A percentile compares a stretch with the other conserved stretches of the same genome.
Evolutionary conservation across 2,888 invertebrate genomes (phyloP).

Genomic region (Zootermopsis nevadensis): DNA sequence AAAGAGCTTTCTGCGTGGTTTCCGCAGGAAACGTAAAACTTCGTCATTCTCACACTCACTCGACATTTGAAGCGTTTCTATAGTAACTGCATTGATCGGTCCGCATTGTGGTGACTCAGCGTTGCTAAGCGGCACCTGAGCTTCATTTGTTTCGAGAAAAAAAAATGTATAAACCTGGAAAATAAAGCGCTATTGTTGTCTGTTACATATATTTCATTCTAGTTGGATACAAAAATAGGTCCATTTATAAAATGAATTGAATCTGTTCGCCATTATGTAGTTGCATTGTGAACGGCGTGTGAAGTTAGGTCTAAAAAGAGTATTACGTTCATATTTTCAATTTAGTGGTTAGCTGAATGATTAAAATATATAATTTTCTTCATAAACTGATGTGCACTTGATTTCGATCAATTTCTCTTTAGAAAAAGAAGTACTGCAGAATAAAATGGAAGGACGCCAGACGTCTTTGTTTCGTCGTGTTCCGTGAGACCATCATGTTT

Average conservation of each 20-base stretch:
- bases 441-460: too few species aligned
- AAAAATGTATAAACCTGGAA: background rate
- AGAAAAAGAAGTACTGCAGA: background rate
- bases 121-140: conserved; percentile 20
- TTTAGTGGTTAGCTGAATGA: background rate
- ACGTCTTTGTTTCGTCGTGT: too few species aligned
- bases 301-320: background rate
- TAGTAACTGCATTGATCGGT: conserved; percentile 35
- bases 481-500: too few species aligned
- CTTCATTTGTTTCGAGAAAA: conserved; percentile 26
- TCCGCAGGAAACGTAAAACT: too few species aligned
- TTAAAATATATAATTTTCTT: background rate
- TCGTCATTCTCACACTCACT: too few species aligned
- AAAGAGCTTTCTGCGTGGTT: too few species aligned
- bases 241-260: background rate
- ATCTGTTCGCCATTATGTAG: background rate
- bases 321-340: background rate
- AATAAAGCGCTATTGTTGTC: background rate
- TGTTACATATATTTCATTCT: background rate
- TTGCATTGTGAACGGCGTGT: background rate
- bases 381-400: background rate
- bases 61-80: conserved; percentile 8
- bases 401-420: background rate
- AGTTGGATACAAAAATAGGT: background rate
- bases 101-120: conserved; percentile 12